Base-by-base conservation (phyloP, 2,113 vertebrate species). In the Pavo muticus region DNA sequence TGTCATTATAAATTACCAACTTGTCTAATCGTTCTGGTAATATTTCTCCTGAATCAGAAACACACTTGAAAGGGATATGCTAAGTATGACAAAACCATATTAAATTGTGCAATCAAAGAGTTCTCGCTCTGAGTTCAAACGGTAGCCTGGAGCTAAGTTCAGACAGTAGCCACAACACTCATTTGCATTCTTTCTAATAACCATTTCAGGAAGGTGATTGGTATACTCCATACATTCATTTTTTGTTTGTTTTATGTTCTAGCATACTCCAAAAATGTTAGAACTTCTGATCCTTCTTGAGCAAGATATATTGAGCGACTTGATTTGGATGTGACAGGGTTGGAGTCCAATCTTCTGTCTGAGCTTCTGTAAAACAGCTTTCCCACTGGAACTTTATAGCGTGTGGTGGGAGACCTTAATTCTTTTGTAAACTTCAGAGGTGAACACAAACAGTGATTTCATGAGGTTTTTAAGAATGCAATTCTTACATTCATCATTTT, bases 151-250 rank as follows among this genome's bases (percentile, higher is more conserved):
- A 91, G 69, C 47, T 71, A 21, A 24, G 37, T 77, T 86, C 57
- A 77, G 44, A 24, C 56, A 84, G 20, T 35, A 84, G 24, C 37
- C 6, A 24, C 27, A 67, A 20, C 16, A 20, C 76, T 57, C 35
- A 37, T 70, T 89, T 87, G 10, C 23, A 16, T 93, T 90, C 78
- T 82, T 92, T 94, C 60, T 67, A 76, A 52, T 60, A 80, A 44
- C 52, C 19, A 70, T 80, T 88, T 65, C 14, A 69, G 47, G 47
- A 77, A 70, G 40, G 13, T 19, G 2, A 32, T 72, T 39, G 0
- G 6, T 79, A 19, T 76, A 27, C 16, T 78, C 11, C 7, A 11
- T 50, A 40, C 10, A 21, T 69, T 47, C 59, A 4, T 57, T 12
- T 9, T 30, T 44, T 80, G 27, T 19, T 37, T 68, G 23, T 67